Evolutionary conservation across 2,113 vertebrate genomes (phyloP).

Genomic region (Corythornis madagascariensis): DNA sequence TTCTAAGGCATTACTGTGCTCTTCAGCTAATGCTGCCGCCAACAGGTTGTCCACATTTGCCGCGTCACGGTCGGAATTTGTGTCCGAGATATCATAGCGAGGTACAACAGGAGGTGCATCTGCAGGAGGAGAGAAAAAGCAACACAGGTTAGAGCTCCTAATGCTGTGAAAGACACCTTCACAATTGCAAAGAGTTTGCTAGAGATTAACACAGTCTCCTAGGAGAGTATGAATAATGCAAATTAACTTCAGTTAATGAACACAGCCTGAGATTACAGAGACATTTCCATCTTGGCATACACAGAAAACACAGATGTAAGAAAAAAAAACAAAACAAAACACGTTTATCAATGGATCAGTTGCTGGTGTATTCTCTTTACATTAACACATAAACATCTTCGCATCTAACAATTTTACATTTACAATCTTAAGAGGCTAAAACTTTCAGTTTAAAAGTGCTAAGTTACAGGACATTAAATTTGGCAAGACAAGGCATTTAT

Average conservation of each 20-base stretch:
- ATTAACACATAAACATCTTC: background rate
- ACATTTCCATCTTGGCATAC: too few relatives aligned
- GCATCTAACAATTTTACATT: conserved; percentile 14
- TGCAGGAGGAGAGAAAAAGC: too few relatives aligned
- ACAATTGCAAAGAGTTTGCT: too few relatives aligned
- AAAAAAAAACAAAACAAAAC: background rate
- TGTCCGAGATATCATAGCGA: conserved; percentile 77
- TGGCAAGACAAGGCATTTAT: background rate
- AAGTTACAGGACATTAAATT: background rate
- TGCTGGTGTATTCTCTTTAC: background rate
- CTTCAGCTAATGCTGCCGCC: conserved; percentile 89
- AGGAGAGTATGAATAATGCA: too few relatives aligned
- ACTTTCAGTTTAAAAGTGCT: background rate
- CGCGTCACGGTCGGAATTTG: conserved; percentile 92
- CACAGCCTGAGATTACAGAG: too few relatives aligned
- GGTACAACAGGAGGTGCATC: too few relatives aligned
- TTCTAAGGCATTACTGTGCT: conserved; percentile 85
- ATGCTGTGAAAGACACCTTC: too few relatives aligned
- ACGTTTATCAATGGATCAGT: background rate
- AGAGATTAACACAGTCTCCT: too few relatives aligned
- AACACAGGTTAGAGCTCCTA: too few relatives aligned
- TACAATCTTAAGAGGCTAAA: conserved; percentile 39
- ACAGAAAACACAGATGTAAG: background rate
- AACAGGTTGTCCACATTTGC: conserved; percentile 91
- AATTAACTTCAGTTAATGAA: too few relatives aligned